Conservation (phyloP, 2,797 vertebrate genomes). For the Chiloscyllium punctatum region DNA sequence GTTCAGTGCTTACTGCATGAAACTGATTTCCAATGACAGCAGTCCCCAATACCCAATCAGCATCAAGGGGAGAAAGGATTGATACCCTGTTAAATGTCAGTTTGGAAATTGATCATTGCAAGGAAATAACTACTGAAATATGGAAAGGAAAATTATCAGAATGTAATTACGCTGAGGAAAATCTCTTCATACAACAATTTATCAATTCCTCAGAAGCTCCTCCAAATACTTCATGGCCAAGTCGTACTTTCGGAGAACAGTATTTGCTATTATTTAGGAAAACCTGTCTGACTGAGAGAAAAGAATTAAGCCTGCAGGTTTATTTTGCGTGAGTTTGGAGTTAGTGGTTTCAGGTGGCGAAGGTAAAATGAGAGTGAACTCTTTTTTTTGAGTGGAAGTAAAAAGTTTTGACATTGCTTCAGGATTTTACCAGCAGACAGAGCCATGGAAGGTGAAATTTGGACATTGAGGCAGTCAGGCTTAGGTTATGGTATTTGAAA, state of each 20-base stretch:
- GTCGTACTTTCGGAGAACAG: not conserved
- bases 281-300: not conserved
- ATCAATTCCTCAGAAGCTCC: not conserved
- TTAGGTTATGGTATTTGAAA: not conserved
- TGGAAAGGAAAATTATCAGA: not conserved
- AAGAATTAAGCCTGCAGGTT: not conserved
- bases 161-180: not conserved
- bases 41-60: not conserved
- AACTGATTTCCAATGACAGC: constrained; percentile 10
- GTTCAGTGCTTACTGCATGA: not conserved
- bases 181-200: not conserved
- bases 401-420: not conserved
- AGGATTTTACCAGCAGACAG: not conserved
- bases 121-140: not conserved
- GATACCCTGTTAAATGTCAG: not conserved
- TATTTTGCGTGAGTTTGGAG: not conserved
- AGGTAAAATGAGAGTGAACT: not conserved
- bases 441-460: not conserved
- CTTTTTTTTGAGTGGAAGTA: not conserved
- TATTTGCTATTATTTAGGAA: not conserved
- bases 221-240: not conserved
- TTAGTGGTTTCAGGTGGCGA: too few species aligned
- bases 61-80: not conserved
- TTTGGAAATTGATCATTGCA: not conserved
- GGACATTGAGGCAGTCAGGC: not conserved